A percentile compares a stretch with the other conserved stretches of the same genome.
These are phyloP conservation scores for Aleiodes alternator DNA, from an alignment of 2,888 invertebrate species.

Conservation along the genomic window DNA sequence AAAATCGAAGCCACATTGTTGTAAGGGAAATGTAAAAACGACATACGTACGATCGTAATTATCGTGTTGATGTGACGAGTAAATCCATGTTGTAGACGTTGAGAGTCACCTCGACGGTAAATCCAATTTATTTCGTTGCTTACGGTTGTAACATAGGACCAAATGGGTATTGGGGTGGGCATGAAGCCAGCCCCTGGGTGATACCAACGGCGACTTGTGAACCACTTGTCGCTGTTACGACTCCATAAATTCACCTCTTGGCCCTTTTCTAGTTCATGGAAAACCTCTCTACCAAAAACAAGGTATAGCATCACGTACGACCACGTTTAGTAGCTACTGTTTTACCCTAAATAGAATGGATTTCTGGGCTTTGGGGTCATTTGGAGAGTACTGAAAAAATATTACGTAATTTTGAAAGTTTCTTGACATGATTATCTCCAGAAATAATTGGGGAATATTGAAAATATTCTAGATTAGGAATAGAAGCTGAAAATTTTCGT, in stretches of 20 bases:
- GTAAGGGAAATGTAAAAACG: not conserved
- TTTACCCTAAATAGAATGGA: conserved; percentile 27
- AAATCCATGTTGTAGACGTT: conserved; percentile 51
- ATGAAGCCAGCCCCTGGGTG: conserved; percentile 76
- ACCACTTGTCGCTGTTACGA: conserved; percentile 81
- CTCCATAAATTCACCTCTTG: conserved; percentile 77
- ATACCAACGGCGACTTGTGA: conserved; percentile 80
- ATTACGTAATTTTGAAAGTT: conserved; percentile 11
- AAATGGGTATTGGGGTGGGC: conserved; percentile 61
- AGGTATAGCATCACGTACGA: conserved; percentile 34
- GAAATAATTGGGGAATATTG: not conserved
- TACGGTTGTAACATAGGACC: conserved; percentile 55
- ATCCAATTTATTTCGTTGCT: conserved; percentile 74
- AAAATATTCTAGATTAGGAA: not conserved
- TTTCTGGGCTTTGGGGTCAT: conserved; percentile 9
- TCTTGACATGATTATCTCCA: conserved; percentile 42
- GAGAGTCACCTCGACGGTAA: conserved; percentile 62
- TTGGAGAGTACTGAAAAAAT: not conserved
- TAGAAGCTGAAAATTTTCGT: too few relatives aligned
- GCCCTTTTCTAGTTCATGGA: conserved; percentile 32
- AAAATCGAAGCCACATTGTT: too few relatives aligned
- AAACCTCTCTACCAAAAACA: conserved; percentile 20
- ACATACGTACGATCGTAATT: conserved; percentile 27
- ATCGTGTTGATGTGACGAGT: conserved; percentile 32
- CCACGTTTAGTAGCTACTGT: conserved; percentile 39